phyloP scores from a whole-genome alignment of 2,888 invertebrate genomes.

The Oasisia sp. region DNA sequence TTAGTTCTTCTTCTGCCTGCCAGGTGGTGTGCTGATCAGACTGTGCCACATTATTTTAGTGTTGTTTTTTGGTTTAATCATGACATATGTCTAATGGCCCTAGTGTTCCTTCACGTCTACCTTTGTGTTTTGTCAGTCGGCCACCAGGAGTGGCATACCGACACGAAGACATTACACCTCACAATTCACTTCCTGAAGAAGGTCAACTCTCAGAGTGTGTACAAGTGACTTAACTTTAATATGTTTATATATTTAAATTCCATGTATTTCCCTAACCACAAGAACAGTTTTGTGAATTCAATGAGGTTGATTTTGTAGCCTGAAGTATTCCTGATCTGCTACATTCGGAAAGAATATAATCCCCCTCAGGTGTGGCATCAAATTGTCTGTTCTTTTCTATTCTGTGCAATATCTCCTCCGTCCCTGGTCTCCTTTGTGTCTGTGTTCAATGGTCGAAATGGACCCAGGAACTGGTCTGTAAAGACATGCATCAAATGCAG shows the following conservation, averaged over 20 bases:
- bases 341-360: neutral
- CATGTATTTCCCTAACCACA: neutral
- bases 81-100: too few relatives aligned
- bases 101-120: too few relatives aligned
- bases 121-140: too few relatives aligned
- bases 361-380: neutral
- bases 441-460: neutral
- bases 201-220: too few relatives aligned
- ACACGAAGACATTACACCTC: too few relatives aligned
- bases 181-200: too few relatives aligned
- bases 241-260: neutral
- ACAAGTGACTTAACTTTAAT: too few relatives aligned
- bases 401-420: neutral
- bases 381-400: neutral
- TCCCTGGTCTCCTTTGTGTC: neutral
- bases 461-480: neutral
- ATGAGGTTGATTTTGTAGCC: neutral
- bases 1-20: too few relatives aligned
- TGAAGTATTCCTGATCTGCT: neutral
- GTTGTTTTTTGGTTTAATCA: too few relatives aligned
- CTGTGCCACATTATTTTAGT: too few relatives aligned
- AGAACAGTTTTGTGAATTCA: neutral
- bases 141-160: too few relatives aligned
- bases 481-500: neutral
- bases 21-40: too few relatives aligned